A percentile compares a stretch with the other conserved stretches of the same genome.
Conservation (phyloP, 2,888 invertebrate genomes). For the Rotaria sp. region DNA sequence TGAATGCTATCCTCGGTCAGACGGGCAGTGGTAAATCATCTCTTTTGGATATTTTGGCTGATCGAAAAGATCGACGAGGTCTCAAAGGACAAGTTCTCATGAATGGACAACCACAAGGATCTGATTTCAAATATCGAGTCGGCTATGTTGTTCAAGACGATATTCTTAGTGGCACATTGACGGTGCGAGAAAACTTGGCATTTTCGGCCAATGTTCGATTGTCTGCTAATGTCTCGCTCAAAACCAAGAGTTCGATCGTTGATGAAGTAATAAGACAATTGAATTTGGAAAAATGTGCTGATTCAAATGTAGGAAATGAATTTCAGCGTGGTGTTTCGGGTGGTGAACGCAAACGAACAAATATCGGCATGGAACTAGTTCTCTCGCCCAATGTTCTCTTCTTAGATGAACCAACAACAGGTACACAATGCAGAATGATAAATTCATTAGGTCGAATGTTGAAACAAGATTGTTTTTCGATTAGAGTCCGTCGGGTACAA, state of each 20-base stretch:
- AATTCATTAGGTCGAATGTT: neutral
- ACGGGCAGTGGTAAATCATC: constrained; percentile 56
- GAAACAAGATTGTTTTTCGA: too few species aligned
- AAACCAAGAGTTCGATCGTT: constrained; percentile 47
- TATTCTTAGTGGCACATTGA: constrained; percentile 54
- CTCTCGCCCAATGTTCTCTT: constrained; percentile 53
- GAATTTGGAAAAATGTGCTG: constrained; percentile 49
- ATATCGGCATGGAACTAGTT: constrained; percentile 56
- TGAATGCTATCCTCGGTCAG: constrained; percentile 55
- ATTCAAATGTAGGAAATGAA: constrained; percentile 54
- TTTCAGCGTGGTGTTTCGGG: constrained; percentile 55
- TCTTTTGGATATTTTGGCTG: constrained; percentile 52
- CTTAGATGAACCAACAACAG: constrained; percentile 56
- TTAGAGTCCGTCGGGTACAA: too few species aligned
- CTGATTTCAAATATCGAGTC: constrained; percentile 54
- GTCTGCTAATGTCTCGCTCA: constrained; percentile 43
- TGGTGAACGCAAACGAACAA: constrained; percentile 54
- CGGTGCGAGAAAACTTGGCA: constrained; percentile 45
- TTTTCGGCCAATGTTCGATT: constrained; percentile 49
- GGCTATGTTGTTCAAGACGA: constrained; percentile 57
- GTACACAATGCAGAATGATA: neutral
- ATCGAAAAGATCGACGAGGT: constrained; percentile 49
- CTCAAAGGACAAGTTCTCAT: constrained; percentile 49
- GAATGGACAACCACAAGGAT: constrained; percentile 50
- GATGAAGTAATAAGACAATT: constrained; percentile 50